phyloP scores from a whole-genome alignment of 2,888 invertebrate genomes.

The Orchestes rusci region DNA sequence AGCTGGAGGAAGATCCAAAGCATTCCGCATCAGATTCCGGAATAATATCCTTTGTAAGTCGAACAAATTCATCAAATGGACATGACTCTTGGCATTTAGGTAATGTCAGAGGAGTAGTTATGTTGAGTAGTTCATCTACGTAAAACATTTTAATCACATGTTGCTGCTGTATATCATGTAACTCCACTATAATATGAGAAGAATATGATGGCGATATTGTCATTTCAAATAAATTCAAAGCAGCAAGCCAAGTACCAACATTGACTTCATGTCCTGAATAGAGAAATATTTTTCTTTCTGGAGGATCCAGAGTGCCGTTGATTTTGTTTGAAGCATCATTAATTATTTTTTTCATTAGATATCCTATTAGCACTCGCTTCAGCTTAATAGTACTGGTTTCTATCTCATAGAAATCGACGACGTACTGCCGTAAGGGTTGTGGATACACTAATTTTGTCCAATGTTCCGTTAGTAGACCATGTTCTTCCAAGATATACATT shows the following conservation, averaged over 20 bases:
- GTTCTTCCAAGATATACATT: slow-evolving; percentile 5
- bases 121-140: slow-evolving; percentile 20
- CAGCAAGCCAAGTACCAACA: slow-evolving; percentile 32
- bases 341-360: slow-evolving; percentile 35
- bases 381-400: slow-evolving; percentile 16
- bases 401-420: slow-evolving; percentile 21
- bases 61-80: slow-evolving; percentile 33
- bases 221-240: slow-evolving; percentile 29
- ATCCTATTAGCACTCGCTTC: slow-evolving; percentile 32
- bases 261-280: slow-evolving; percentile 39
- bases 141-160: slow-evolving; percentile 28
- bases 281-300: slow-evolving; percentile 34
- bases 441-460: slow-evolving; percentile 41
- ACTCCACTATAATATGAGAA: slow-evolving; percentile 33
- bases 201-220: slow-evolving; percentile 35
- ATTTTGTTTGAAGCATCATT: slow-evolving; percentile 32
- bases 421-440: slow-evolving; percentile 34
- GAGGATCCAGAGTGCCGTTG: slow-evolving; percentile 22
- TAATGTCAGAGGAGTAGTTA: slow-evolving; percentile 29
- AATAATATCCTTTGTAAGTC: slow-evolving; percentile 29
- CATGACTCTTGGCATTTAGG: slow-evolving; percentile 36
- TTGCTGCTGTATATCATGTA: slow-evolving; percentile 29
- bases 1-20: slow-evolving; percentile 4
- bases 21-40: slow-evolving; percentile 35
- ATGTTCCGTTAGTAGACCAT: slow-evolving; percentile 38